Evolutionary conservation across 2,888 invertebrate species (phyloP), one percentile per base, ranked within the genome.

Genomic region (Hydraecia micacea): DNA sequence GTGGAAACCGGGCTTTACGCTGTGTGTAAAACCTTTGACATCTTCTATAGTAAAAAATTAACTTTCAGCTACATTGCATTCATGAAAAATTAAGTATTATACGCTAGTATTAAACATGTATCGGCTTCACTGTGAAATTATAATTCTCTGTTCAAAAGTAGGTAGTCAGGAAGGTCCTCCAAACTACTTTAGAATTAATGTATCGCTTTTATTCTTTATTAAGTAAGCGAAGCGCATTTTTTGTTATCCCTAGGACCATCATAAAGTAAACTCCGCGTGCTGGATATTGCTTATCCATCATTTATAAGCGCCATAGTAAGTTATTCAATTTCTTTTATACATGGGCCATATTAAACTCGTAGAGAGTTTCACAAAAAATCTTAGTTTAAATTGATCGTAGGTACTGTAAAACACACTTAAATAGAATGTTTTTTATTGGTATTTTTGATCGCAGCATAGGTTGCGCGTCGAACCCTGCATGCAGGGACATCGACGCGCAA

Each of bases 261-360:
- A 75, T 71, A 81, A 85, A 80, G 68, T 67, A 71, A 71, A 85
- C 63, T 85, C 28, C 36, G 18, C 15, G 58, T 52, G 36, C 71
- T 81, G 82, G 62, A 55, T 85, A 75, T 83, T 71, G 81, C 81
- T 72, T 68, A 60, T 81, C 81, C 67, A 85, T 83, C 85, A 83
- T 85, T 85, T 81, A 80, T 85, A 80, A 80, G 70, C 62, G 49
- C 36, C 42, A 80, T 68, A 71, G 62, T 73, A 73, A 80, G 55
- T 80, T 74, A 74, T 72, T 84, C 70, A 70, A 70, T 80, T 70
- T 84, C 2, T 79, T 58, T 70, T 70, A 42, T 42, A 66, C 60
- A 67, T 55, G 42, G 46, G 15, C 60, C 46, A 18, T 69, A 72
- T 71, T 62, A 49, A 62, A 32, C 18, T 42, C 21, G 55, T 58